Evolutionary conservation across 2,888 invertebrate genomes (phyloP), one percentile per base, ranked within the genome.

Genomic region (Octodonta nipae): DNA sequence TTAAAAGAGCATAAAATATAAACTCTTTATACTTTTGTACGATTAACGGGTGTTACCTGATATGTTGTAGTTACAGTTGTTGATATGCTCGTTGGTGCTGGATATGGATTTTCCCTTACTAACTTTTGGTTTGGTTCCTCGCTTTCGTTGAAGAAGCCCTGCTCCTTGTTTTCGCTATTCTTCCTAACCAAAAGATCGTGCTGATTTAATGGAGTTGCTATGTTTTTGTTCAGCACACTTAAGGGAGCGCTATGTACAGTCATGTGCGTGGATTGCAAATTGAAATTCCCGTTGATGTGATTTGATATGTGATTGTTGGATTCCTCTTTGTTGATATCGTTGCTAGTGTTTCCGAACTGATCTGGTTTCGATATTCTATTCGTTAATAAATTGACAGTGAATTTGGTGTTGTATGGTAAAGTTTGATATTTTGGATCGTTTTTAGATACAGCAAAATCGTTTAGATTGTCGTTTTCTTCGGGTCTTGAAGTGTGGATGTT

Each of bases 391-490:
- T 75, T 67, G 12, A 76, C 65, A 10, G 78, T 75, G 58, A 85
- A 84, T 63, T 86, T 89, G 20, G 82, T 85, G 57, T 79, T 89
- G 64, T 86, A 84, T 47, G 89, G 88, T 62, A 89, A 66, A 15
- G 87, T 87, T 67, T 89, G 88, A 66, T 85, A 89, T 64, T 86
- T 92, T 25, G 81, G 86, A 61, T 89, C 87, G 34, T 79, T 80
- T 59, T 87, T 87, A 52, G 78, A 83, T 14, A 82, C 74, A 37
- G 75, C 73, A 54, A 84, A 82, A 52, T 81, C 75, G 34, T 74
- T 71, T 12, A 72, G 61, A 43, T 66, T 67, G 49, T 73, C 73
- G 13, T 34, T 44, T 15, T 51, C 56, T 16, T 52, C 52, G 27
- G 43, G 37, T 30, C 35, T 34, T 2, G 35, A 33, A 6, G 28